These are phyloP conservation scores for Lochmaea capreae DNA, from an alignment of 2,888 invertebrate species.

Conservation along the genomic window DNA sequence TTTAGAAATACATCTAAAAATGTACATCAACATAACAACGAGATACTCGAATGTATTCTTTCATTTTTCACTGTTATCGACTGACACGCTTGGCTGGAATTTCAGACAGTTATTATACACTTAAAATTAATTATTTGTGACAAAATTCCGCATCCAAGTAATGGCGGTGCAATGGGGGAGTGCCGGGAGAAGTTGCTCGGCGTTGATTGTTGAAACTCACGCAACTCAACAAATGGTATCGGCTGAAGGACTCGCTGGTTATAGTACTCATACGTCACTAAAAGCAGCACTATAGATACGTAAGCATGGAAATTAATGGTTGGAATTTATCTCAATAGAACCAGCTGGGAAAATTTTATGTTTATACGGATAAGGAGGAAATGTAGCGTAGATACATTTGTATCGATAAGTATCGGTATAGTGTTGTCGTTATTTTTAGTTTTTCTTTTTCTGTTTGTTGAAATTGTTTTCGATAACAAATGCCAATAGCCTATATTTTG, in stretches of 20 bases:
- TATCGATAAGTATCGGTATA: background rate
- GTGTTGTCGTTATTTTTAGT: background rate
- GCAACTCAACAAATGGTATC: constrained; percentile 57
- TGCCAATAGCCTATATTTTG: too few species aligned
- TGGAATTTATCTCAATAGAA: constrained; percentile 41
- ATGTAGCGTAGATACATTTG: background rate
- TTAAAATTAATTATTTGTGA: constrained; percentile 53
- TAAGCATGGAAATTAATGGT: constrained; percentile 46
- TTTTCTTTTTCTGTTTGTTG: too few species aligned
- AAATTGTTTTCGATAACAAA: too few species aligned
- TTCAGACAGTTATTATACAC: constrained; percentile 47
- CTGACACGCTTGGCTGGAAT: constrained; percentile 43
- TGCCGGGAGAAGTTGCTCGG: constrained; percentile 44
- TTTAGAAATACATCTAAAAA: constrained; percentile 1
- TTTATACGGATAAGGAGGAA: background rate
- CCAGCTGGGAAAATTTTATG: constrained; percentile 28
- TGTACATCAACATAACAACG: constrained; percentile 19
- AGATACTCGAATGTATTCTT: constrained; percentile 24
- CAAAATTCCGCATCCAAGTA: constrained; percentile 48
- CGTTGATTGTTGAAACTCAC: constrained; percentile 54
- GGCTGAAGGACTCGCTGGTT: constrained; percentile 51
- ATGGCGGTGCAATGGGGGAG: constrained; percentile 41
- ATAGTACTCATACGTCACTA: constrained; percentile 55
- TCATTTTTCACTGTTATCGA: constrained; percentile 45
- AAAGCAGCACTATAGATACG: constrained; percentile 53